Base-by-base conservation (phyloP, 35 echinoderm and acorn worm genomes). In the Holothuria glaberrima region DNA sequence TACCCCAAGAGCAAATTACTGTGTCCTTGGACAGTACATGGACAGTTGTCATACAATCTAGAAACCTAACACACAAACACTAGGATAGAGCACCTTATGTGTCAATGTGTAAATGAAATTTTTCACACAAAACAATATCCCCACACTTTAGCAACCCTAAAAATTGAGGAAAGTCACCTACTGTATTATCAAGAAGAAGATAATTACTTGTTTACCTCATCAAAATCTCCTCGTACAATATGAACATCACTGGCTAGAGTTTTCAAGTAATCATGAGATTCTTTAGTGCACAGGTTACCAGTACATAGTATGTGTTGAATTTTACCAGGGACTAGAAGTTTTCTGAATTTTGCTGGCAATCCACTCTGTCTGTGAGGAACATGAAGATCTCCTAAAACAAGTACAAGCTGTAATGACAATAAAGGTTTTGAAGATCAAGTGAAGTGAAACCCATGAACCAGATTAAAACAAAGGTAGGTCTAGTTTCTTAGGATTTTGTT, bases 171-270 rank as follows among this genome's bases (percentile, higher is more conserved):
- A 54, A 12, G 12, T 46, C 10, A 14, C 13, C 5, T 14, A 5
- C 10, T 54, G 1, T 14, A 12, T 54, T 5, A 5, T 17, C 0
- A 2, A 54, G 3, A 54, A 41, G 29, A 76, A 26, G 29, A 21
- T 21, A 69, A 50, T 28, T 58, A 20, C 2, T 2, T 41, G 36
- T 41, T 59, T 94, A 97, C 95, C 95, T 97, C 95, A 92, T 97
- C 95, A 90, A 97, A 97, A 44, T 97, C 95, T 86, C 95, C 95
- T 50, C 90, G 94, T 58, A 97, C 95, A 13, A 97, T 91, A 84
- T 97, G 95, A 13, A 97, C 95, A 90, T 97, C 95, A 94, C 95
- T 97, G 56, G 95, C 95, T 52, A 97, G 80, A 77, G 95, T 97
- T 63, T 97, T 97, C 19, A 97, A 87, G 87, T 97, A 97, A 44